phyloP scores from a whole-genome alignment of 2,888 invertebrate species.

The Folsomia candida region DNA sequence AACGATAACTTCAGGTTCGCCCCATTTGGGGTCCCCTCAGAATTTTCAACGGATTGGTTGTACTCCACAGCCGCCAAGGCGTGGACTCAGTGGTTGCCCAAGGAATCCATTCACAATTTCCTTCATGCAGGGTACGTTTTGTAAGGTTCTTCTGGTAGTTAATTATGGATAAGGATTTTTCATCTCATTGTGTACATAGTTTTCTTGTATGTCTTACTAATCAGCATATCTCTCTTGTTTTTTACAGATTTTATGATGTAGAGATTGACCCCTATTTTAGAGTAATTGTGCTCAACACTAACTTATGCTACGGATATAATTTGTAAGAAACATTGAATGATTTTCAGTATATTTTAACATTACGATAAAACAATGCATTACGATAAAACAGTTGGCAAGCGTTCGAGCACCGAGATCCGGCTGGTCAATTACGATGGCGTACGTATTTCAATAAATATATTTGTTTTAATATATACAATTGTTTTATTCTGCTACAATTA shows the following conservation, averaged over 20 bases:
- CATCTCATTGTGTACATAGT: no score
- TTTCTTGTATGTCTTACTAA: no score
- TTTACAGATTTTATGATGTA: constrained; percentile 69
- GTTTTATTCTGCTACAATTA: no score
- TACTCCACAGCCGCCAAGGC: constrained; percentile 68
- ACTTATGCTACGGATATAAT: constrained; percentile 71
- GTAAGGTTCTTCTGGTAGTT: not conserved
- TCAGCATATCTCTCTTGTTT: no score
- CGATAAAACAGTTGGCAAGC: constrained; percentile 62
- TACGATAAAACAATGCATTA: constrained; percentile 1
- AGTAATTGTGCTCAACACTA: constrained; percentile 75
- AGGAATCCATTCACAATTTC: constrained; percentile 62
- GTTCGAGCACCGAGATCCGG: constrained; percentile 70
- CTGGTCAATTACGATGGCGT: constrained; percentile 77
- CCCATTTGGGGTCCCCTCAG: constrained; percentile 40
- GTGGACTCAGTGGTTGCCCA: constrained; percentile 71
- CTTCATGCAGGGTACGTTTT: constrained; percentile 67
- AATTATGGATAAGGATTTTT: no score
- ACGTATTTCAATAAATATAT: no score
- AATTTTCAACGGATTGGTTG: constrained; percentile 61
- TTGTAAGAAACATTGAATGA: constrained; percentile 52
- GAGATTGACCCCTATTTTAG: constrained; percentile 67
- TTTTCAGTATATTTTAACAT: not conserved
- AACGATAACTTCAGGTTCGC: constrained; percentile 35
- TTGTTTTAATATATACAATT: no score